These are phyloP conservation scores for Cyprinodon variegatus DNA, from an alignment of 2,113 vertebrate species.

Conservation along the genomic window DNA sequence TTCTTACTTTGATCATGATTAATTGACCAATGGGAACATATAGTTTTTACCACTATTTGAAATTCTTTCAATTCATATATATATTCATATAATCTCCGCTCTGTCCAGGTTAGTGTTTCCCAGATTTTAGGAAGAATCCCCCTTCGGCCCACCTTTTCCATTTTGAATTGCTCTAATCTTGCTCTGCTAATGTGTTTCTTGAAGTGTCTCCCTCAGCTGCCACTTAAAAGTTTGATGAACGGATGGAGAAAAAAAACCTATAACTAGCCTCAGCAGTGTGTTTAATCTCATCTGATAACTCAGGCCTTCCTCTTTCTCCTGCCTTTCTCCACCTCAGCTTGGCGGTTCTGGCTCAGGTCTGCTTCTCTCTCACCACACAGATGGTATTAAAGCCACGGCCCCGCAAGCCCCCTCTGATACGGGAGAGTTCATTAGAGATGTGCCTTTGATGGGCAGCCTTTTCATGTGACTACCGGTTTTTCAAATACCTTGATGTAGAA, in stretches of 20 bases:
- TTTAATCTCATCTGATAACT: slow-evolving; percentile 90
- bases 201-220: slow-evolving; percentile 25
- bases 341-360: slow-evolving; percentile 88
- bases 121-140: slow-evolving; percentile 8
- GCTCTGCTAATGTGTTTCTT: slow-evolving; percentile 37
- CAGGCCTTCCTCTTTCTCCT: slow-evolving; percentile 47
- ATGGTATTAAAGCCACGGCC: slow-evolving; percentile 92
- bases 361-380: slow-evolving; percentile 85
- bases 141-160: slow-evolving; percentile 19
- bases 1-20: slow-evolving; percentile 18
- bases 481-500: slow-evolving; percentile 99
- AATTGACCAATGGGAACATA: slow-evolving; percentile 16
- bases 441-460: slow-evolving; percentile 98
- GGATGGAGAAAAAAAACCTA: slow-evolving; percentile 80
- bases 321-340: slow-evolving; percentile 59
- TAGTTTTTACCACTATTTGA: slow-evolving; percentile 1
- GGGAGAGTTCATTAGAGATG: slow-evolving; percentile 99
- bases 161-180: slow-evolving; percentile 25
- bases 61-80: neutral
- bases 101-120: neutral
- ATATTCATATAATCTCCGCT: neutral
- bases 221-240: slow-evolving; percentile 45
- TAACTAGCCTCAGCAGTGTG: slow-evolving; percentile 75
- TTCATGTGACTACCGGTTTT: slow-evolving; percentile 93
- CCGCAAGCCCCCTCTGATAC: slow-evolving; percentile 89